A percentile compares a stretch with the other conserved stretches of the same genome.
phyloP scores from a whole-genome alignment of 2,888 invertebrate genomes.

The Stenoptilia bipunctidactyla region DNA sequence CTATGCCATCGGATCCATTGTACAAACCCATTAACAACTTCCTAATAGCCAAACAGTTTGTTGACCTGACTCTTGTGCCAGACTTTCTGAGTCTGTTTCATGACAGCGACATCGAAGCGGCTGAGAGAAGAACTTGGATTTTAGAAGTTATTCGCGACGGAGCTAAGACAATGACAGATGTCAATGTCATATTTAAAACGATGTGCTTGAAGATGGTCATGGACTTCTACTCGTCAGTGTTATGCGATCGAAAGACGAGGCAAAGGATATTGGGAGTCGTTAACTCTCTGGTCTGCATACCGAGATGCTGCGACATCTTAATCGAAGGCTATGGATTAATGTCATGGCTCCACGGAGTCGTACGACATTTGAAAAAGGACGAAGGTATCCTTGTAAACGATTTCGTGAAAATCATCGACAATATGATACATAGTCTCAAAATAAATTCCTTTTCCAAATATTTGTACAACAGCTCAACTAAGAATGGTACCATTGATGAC shows the following conservation, averaged over 20 bases:
- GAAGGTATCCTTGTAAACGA: constrained; percentile 31
- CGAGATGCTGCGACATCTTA: constrained; percentile 75
- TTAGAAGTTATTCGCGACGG: constrained; percentile 83
- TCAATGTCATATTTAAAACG: constrained; percentile 78
- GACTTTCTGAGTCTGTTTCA: constrained; percentile 89
- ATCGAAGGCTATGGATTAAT: constrained; percentile 78
- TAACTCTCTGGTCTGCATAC: constrained; percentile 73
- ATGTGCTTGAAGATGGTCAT: constrained; percentile 84
- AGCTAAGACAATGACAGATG: constrained; percentile 80
- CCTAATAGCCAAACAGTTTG: constrained; percentile 80
- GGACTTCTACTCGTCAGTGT: constrained; percentile 74
- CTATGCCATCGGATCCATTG: constrained; percentile 80
- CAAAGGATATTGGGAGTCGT: constrained; percentile 77
- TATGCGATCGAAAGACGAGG: constrained; percentile 75
- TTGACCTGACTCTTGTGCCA: constrained; percentile 85
- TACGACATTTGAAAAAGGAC: constrained; percentile 29
- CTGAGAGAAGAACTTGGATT: constrained; percentile 81
- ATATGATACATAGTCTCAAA: constrained; percentile 36
- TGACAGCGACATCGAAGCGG: constrained; percentile 79
- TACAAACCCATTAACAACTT: constrained; percentile 85
- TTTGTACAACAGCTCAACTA: constrained; percentile 22
- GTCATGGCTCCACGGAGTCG: constrained; percentile 73
- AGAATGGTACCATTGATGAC: constrained; percentile 23
- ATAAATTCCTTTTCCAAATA: constrained; percentile 35
- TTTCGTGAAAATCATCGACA: constrained; percentile 31